A percentile compares a stretch with the other conserved stretches of the same genome.
phyloP scores from a whole-genome alignment of 2,113 vertebrate species.

The Lophotis ruficrista region DNA sequence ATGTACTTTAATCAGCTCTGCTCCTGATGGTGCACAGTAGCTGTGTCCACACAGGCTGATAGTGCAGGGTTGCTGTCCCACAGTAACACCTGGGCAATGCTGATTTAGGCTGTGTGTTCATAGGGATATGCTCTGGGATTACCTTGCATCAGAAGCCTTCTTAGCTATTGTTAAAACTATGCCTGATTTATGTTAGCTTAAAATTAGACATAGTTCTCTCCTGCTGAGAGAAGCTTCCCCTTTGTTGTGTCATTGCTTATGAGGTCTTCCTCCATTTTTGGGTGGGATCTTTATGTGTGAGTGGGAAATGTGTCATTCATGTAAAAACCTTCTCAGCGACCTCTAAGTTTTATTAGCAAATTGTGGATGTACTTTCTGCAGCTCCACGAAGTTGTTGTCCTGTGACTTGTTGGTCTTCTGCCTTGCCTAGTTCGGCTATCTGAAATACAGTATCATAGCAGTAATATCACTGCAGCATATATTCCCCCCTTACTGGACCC shows the following conservation, averaged over 20 bases:
- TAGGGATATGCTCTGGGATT: accelerated
- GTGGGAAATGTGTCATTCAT: background rate
- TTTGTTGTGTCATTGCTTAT: background rate
- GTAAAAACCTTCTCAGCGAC: background rate
- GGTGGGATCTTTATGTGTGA: background rate
- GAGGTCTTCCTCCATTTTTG: background rate
- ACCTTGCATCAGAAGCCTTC: background rate
- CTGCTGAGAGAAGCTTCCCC: background rate
- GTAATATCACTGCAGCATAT: background rate
- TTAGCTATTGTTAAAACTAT: background rate
- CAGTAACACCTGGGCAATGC: background rate
- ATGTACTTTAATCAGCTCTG: background rate
- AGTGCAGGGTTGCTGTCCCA: background rate
- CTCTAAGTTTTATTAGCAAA: background rate
- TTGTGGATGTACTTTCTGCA: background rate
- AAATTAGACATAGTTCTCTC: background rate
- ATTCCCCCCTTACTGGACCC: background rate
- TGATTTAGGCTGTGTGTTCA: accelerated
- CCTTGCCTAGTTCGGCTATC: background rate
- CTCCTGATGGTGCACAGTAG: background rate
- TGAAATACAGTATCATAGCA: background rate
- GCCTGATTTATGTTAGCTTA: background rate
- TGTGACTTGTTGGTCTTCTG: background rate
- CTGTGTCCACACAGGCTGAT: accelerated
- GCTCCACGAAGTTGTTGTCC: background rate